Evolutionary conservation across 2,888 invertebrate species (phyloP).

Genomic region (Chrysodeixis includens): DNA sequence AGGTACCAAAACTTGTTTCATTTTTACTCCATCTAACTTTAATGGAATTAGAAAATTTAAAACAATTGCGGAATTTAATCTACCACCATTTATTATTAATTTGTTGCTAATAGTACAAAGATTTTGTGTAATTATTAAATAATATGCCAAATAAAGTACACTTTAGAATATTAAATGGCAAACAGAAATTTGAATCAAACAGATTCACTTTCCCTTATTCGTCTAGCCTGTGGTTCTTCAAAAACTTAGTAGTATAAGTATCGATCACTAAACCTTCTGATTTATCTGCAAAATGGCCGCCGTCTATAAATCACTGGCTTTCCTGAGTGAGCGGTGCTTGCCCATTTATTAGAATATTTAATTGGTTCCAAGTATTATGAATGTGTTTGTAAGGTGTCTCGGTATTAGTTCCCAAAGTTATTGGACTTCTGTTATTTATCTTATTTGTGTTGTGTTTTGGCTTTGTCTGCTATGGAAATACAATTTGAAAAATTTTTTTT

Average conservation of each 20-base stretch:
- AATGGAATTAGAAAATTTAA: too few relatives aligned
- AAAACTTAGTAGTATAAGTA: too few relatives aligned
- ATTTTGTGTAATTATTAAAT: too few relatives aligned
- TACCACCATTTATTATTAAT: too few relatives aligned
- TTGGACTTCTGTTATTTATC: conserved; percentile 9
- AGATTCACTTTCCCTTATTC: too few relatives aligned
- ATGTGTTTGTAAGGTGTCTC: conserved; percentile 26
- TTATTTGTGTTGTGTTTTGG: not conserved
- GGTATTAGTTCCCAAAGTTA: conserved; percentile 22
- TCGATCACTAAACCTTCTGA: conserved; percentile 10
- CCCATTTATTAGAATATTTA: conserved; percentile 44
- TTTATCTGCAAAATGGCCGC: not conserved
- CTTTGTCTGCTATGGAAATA: not conserved
- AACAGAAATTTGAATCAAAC: too few relatives aligned
- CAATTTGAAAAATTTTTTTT: not conserved
- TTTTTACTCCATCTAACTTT: not conserved
- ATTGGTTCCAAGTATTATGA: conserved; percentile 28
- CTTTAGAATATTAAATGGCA: too few relatives aligned
- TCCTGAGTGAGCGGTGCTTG: conserved; percentile 24
- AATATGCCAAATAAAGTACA: too few relatives aligned
- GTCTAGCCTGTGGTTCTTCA: too few relatives aligned
- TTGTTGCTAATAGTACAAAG: too few relatives aligned
- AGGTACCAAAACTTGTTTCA: too few relatives aligned
- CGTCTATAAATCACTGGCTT: conserved; percentile 39
- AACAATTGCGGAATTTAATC: too few relatives aligned